Percentiles rank a stretch among this genome's conserved stretches.
phyloP scores from a whole-genome alignment of 2,888 invertebrate genomes.

The Sminthurinus aureus region DNA sequence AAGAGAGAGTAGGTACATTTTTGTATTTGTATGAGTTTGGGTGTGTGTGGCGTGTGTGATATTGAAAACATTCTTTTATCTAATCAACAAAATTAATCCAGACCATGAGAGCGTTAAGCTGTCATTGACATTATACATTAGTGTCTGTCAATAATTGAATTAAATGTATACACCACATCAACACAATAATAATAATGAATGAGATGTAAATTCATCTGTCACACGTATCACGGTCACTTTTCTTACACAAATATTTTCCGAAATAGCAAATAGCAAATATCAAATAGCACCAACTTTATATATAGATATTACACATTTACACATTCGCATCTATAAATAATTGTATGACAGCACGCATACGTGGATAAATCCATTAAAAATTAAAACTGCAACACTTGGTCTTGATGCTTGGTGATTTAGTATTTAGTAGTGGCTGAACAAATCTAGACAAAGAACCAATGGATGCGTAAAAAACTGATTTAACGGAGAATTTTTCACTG shows the following conservation, averaged over 20 bases:
- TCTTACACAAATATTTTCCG: neutral
- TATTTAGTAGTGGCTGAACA: too few species aligned
- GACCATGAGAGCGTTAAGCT: slow-evolving; percentile 2
- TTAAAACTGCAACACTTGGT: neutral
- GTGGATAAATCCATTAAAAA: neutral
- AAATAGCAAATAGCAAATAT: too few species aligned
- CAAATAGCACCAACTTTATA: too few species aligned
- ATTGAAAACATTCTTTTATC: slow-evolving; percentile 20
- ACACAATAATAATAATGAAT: neutral
- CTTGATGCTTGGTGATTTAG: too few species aligned
- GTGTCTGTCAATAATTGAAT: slow-evolving; percentile 24
- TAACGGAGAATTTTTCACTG: too few species aligned
- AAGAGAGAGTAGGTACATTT: too few species aligned
- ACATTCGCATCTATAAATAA: neutral
- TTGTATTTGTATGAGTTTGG: neutral
- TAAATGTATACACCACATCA: slow-evolving; percentile 1
- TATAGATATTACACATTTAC: too few species aligned
- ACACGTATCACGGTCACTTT: slow-evolving; percentile 7
- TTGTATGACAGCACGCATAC: neutral
- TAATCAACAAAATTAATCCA: slow-evolving; percentile 29
- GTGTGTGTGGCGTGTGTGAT: slow-evolving; percentile 1
- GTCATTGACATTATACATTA: slow-evolving; percentile 24
- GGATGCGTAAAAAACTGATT: too few species aligned
- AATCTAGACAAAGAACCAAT: too few species aligned
- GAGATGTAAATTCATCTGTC: neutral